Conservation (phyloP, 2,113 vertebrate genomes). For the Etheostoma cragini region DNA sequence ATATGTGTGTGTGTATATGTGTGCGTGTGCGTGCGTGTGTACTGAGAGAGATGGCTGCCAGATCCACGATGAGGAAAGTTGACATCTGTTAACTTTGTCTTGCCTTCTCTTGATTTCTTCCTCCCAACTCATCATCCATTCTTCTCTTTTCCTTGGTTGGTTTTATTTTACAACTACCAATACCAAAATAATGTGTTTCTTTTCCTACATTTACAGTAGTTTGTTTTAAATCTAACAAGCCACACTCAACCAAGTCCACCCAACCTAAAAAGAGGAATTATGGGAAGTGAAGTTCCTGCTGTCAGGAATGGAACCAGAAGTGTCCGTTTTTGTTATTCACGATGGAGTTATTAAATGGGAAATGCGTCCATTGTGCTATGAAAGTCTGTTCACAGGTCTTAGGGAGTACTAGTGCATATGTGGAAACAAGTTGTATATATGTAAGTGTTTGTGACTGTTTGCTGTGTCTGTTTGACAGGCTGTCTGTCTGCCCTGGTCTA, state of each 20-base stretch:
- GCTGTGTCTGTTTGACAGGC: conserved; percentile 79
- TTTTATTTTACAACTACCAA: conserved; percentile 4
- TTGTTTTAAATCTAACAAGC: neutral
- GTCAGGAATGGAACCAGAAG: neutral
- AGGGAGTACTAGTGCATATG: neutral
- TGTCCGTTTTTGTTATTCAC: neutral
- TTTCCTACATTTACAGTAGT: neutral
- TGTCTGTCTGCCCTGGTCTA: conserved; percentile 97
- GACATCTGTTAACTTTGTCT: conserved; percentile 25
- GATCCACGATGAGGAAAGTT: neutral
- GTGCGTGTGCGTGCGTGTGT: neutral
- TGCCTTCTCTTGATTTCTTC: neutral
- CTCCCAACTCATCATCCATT: neutral
- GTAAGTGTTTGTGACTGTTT: conserved; percentile 6
- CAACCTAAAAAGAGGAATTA: neutral
- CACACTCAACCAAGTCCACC: neutral
- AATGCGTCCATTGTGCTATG: too few species aligned
- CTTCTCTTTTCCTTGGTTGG: neutral
- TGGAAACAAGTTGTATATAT: neutral
- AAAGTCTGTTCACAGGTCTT: neutral
- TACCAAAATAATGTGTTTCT: neutral
- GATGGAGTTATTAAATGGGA: neutral
- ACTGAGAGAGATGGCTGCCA: neutral
- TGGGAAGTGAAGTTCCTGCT: neutral
- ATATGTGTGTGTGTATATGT: neutral